Percentiles rank a stretch among this genome's conserved stretches.
Conservation (phyloP, 2,113 vertebrate species). For the Acrocephalus arundinaceus region DNA sequence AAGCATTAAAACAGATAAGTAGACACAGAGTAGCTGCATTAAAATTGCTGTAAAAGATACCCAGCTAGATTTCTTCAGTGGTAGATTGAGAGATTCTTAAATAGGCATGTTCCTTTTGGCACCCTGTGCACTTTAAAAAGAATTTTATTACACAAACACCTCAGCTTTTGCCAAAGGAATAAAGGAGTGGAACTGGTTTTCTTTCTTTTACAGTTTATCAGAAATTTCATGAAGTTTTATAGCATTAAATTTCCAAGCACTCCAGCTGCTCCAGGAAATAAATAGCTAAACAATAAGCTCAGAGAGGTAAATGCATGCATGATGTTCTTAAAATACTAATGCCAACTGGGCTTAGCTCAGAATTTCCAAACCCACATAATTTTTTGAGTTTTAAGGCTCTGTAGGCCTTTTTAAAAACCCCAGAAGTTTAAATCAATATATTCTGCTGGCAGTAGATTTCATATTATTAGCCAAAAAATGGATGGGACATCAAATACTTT, state of each 20-base stretch:
- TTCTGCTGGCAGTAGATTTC: conserved; percentile 40
- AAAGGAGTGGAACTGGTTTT: conserved; percentile 5
- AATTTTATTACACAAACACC: conserved; percentile 19
- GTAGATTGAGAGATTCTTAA: conserved; percentile 10
- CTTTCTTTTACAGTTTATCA: conserved; percentile 35
- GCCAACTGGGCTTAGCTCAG: conserved; percentile 10
- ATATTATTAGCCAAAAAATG: conserved; percentile 57
- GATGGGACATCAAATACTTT: conserved; percentile 23
- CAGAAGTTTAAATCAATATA: conserved; percentile 50
- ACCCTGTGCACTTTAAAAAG: conserved; percentile 4
- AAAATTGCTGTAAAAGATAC: neutral
- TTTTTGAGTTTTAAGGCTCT: conserved; percentile 49
- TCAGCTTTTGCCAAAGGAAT: conserved; percentile 34
- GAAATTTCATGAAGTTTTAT: conserved; percentile 60
- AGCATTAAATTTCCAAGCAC: conserved; percentile 17
- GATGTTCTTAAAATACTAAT: conserved; percentile 43
- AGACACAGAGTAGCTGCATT: neutral
- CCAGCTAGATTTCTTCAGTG: neutral
- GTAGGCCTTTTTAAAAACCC: conserved; percentile 31
- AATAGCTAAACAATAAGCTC: conserved; percentile 57
- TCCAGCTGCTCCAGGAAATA: conserved; percentile 44
- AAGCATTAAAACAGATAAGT: neutral
- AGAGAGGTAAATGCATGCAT: conserved; percentile 48
- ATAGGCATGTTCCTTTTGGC: neutral
- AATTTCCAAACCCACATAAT: conserved; percentile 42